Evolutionary conservation across 2,888 invertebrate genomes (phyloP).

Genomic region (Mythimna vitellina): DNA sequence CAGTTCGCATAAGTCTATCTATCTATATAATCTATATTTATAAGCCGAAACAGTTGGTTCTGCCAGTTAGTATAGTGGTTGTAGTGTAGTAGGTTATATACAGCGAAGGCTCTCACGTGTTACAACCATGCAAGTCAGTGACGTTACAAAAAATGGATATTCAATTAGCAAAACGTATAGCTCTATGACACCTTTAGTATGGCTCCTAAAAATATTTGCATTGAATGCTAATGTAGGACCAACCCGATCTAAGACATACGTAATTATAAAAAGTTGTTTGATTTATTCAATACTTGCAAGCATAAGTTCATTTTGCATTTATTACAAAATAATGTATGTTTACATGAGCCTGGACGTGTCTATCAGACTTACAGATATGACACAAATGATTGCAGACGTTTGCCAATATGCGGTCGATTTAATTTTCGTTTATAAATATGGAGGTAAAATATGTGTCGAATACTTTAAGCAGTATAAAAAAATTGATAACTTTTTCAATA

Average conservation of each 20-base stretch:
- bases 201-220: slow-evolving; percentile 74
- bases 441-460: slow-evolving; percentile 71
- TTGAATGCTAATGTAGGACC: slow-evolving; percentile 67
- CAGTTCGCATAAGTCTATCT: slow-evolving; percentile 7
- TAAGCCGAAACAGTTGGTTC: slow-evolving; percentile 35
- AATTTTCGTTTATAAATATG: slow-evolving; percentile 77
- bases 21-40: slow-evolving; percentile 2
- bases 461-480: slow-evolving; percentile 77
- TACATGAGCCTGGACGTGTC: slow-evolving; percentile 69
- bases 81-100: neutral
- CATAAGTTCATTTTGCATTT: slow-evolving; percentile 69
- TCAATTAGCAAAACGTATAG: slow-evolving; percentile 48
- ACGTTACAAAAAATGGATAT: slow-evolving; percentile 33
- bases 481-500: slow-evolving; percentile 76
- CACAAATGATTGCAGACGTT: slow-evolving; percentile 78
- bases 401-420: slow-evolving; percentile 79
- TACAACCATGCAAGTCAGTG: slow-evolving; percentile 52
- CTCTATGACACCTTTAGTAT: slow-evolving; percentile 69
- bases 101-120: neutral
- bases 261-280: slow-evolving; percentile 55
- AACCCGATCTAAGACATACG: slow-evolving; percentile 38
- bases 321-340: slow-evolving; percentile 72
- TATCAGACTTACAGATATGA: slow-evolving; percentile 75
- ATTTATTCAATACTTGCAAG: slow-evolving; percentile 64
- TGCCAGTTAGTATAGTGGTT: slow-evolving; percentile 20